Evolutionary conservation across 53 echinoderm and acorn worm species (phyloP).

Genomic region (Actinopyga echinites): DNA sequence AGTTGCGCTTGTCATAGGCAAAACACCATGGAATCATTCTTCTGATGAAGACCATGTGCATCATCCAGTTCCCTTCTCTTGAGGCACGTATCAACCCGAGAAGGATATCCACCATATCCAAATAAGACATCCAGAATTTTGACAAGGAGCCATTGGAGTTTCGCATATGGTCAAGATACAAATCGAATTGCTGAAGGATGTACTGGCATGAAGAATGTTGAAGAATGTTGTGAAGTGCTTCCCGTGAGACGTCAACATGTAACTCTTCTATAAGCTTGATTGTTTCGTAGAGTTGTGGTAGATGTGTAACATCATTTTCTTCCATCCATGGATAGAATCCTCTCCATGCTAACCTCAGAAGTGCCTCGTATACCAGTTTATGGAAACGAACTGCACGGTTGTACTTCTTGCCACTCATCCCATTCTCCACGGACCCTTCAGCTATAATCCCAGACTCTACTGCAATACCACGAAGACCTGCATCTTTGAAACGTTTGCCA

Average conservation of each 20-base stretch:
- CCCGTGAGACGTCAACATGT: background rate
- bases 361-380: slow-evolving; percentile 62
- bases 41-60: slow-evolving; percentile 35
- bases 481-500: slow-evolving; percentile 54
- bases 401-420: slow-evolving; percentile 51
- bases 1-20: slow-evolving; percentile 47
- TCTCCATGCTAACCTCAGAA: slow-evolving; percentile 53
- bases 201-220: background rate
- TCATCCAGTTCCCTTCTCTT: slow-evolving; percentile 54
- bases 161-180: slow-evolving; percentile 20
- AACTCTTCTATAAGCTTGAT: background rate
- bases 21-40: slow-evolving; percentile 53
- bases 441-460: slow-evolving; percentile 61
- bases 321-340: slow-evolving; percentile 51
- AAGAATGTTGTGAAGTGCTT: background rate
- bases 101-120: slow-evolving; percentile 49
- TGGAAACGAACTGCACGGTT: slow-evolving; percentile 61
- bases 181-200: slow-evolving; percentile 10
- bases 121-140: slow-evolving; percentile 50
- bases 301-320: background rate
- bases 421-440: slow-evolving; percentile 52
- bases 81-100: slow-evolving; percentile 37
- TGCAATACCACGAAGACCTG: slow-evolving; percentile 52
- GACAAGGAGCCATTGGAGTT: slow-evolving; percentile 16
- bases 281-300: slow-evolving; percentile 4